Base-by-base conservation (phyloP, 2,113 vertebrate species). In the Gasterosteus aculeatus region DNA sequence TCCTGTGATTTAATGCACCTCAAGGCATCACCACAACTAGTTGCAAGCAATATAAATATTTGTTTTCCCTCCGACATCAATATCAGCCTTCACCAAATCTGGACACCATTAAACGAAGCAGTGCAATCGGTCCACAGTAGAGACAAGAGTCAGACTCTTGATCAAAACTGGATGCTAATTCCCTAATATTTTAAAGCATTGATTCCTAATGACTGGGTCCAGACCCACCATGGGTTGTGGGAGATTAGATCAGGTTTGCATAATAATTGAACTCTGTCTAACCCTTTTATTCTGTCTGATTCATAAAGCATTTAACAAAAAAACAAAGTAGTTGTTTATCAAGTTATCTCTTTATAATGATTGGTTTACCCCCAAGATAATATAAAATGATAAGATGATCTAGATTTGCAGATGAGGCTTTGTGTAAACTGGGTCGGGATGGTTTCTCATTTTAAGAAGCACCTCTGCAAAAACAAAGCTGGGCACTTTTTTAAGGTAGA, bases 1-100 rank as follows among this genome's bases (percentile, higher is more conserved):
- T 63, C 51, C 75, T 82, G 72, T 75, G 69, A 78, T 81, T 81
- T 67, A 60, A 63, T 72, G 69, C 74, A 77, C 49, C 61, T 82
- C 16, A 80, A 74, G 54, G 77, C 66, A 75, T 75, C 53, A 70
- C 49, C 66, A 78, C 6, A 58, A 33, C 14, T 49, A 49, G 47
- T 58, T 69, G 60, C 59, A 53, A 62, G 38, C 38, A 64, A 29
- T 63, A 67, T 11, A 47, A 38, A 33, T 64, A 44, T 65, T 69
- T 44, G 53, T 58, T 46, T 22, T 5, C 26, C 4, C 5, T 39
- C 14, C 8, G 42, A 16, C 19, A 69, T 38, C 12, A 44, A 51
- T 4, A 44, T 63, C 12, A 22, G 44, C 18, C 14, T 11, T 69
- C 39, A 58, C 44, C 35, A 51, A 39, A 68, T 68, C 41, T 68